Evolutionary conservation across 2,797 vertebrate species (phyloP).

Genomic region (Trichosurus vulpecula): DNA sequence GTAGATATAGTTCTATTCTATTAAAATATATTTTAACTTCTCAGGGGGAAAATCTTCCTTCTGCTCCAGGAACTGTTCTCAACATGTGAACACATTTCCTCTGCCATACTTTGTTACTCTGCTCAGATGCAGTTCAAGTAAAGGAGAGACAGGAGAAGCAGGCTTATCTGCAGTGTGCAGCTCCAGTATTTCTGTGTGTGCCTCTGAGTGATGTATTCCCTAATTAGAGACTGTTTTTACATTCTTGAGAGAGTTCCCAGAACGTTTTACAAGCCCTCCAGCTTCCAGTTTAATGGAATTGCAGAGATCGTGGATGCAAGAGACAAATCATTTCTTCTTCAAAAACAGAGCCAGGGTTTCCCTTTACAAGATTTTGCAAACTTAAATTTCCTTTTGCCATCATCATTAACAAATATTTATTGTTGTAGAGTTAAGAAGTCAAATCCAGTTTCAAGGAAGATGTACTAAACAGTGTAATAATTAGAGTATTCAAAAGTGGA

Average conservation of each 20-base stretch:
- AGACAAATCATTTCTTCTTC: background rate
- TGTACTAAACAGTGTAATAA: background rate
- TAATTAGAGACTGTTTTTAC: background rate
- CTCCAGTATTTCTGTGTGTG: background rate
- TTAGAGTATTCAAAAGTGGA: background rate
- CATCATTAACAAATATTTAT: background rate
- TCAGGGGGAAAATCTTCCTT: background rate
- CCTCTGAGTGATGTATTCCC: background rate
- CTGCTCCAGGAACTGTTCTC: background rate
- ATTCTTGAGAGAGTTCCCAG: background rate
- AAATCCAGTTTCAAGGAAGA: background rate
- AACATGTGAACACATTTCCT: background rate
- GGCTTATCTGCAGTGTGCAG: background rate
- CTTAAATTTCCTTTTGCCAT: slow-evolving; percentile 18
- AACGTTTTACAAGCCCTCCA: background rate
- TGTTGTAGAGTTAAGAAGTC: background rate
- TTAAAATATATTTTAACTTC: background rate
- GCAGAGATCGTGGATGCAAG: background rate
- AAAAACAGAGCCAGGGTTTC: background rate
- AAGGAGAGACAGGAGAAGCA: background rate
- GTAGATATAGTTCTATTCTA: background rate
- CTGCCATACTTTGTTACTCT: background rate
- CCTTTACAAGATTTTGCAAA: background rate
- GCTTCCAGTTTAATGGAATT: background rate
- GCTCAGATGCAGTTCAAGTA: background rate